Conservation (phyloP, 92 coral and sea anemone genomes). For the Porites rus region DNA sequence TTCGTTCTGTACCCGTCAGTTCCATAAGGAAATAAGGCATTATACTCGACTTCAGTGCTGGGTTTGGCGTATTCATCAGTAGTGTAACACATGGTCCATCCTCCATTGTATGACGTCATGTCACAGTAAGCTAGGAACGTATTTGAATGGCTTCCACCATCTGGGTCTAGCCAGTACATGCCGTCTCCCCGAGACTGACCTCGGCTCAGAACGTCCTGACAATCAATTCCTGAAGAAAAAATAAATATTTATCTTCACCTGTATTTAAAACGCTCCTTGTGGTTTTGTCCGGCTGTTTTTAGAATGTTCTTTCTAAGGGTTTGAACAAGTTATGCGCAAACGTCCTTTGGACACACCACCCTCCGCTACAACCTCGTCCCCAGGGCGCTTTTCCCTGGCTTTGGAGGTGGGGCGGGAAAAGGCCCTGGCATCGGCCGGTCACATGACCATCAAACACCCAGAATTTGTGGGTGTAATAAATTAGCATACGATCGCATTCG, state of each 20-base stretch:
- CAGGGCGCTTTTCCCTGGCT: too few relatives aligned
- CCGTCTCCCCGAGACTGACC: conserved; percentile 25
- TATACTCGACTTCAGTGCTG: not conserved
- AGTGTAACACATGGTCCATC: conserved; percentile 45
- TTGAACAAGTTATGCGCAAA: too few relatives aligned
- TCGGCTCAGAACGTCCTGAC: not conserved
- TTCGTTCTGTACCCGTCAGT: not conserved
- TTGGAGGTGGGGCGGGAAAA: too few relatives aligned
- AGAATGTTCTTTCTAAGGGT: too few relatives aligned
- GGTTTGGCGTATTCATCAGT: conserved; percentile 7
- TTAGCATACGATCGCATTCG: too few relatives aligned
- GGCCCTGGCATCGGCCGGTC: too few relatives aligned
- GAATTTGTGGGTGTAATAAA: too few relatives aligned
- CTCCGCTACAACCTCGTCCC: too few relatives aligned
- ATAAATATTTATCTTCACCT: not conserved
- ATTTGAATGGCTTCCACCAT: not conserved
- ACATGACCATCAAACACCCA: too few relatives aligned
- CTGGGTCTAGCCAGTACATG: conserved; percentile 28
- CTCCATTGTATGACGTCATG: conserved; percentile 28
- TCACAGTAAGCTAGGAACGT: conserved; percentile 29
- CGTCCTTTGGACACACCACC: too few relatives aligned
- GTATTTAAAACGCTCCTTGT: not conserved
- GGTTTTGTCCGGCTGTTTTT: too few relatives aligned
- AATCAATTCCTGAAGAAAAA: not conserved
- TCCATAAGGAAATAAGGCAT: conserved; percentile 15